Percentiles rank a stretch among this genome's conserved stretches.
Evolutionary conservation across 1,140 invertebrate genomes (phyloP).

Genomic region (Drosophila mojavensis): DNA sequence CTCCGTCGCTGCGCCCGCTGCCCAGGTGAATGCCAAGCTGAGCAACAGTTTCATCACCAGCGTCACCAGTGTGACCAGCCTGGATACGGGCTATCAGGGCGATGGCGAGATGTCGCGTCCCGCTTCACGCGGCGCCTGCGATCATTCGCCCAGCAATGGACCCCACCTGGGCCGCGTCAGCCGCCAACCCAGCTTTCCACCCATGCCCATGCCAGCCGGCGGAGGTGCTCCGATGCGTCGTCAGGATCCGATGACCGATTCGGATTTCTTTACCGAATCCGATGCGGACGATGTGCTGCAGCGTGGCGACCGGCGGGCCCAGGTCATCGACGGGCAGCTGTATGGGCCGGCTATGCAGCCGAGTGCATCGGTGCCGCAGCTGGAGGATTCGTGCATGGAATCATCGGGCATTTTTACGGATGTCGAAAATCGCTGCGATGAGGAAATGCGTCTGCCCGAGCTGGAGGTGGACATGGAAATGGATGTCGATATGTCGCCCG

Average conservation of each 20-base stretch:
- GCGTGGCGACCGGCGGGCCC: conserved; percentile 88
- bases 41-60: conserved; percentile 91
- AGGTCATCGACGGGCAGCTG: conserved; percentile 93
- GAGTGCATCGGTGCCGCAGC: conserved; percentile 83
- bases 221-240: conserved; percentile 83
- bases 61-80: conserved; percentile 92
- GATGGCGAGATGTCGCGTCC: conserved; percentile 93
- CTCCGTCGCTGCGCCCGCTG: neutral
- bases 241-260: conserved; percentile 93
- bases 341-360: conserved; percentile 87
- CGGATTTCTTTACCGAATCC: conserved; percentile 94
- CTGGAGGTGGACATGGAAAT: conserved; percentile 58
- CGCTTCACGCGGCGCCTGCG: conserved; percentile 89
- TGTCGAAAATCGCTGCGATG: conserved; percentile 88
- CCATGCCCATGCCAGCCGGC: conserved; percentile 45
- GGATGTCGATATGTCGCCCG: conserved; percentile 85
- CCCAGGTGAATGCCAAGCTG: conserved; percentile 84
- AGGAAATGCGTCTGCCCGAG: conserved; percentile 74
- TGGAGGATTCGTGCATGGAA: conserved; percentile 90
- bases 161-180: conserved; percentile 65
- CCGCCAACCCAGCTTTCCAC: conserved; percentile 78
- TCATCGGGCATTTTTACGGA: conserved; percentile 94
- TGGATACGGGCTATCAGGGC: conserved; percentile 94
- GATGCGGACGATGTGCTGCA: conserved; percentile 92
- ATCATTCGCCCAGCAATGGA: conserved; percentile 86